Evolutionary conservation across 2,797 vertebrate species (phyloP).

Genomic region (Pampus argenteus): DNA sequence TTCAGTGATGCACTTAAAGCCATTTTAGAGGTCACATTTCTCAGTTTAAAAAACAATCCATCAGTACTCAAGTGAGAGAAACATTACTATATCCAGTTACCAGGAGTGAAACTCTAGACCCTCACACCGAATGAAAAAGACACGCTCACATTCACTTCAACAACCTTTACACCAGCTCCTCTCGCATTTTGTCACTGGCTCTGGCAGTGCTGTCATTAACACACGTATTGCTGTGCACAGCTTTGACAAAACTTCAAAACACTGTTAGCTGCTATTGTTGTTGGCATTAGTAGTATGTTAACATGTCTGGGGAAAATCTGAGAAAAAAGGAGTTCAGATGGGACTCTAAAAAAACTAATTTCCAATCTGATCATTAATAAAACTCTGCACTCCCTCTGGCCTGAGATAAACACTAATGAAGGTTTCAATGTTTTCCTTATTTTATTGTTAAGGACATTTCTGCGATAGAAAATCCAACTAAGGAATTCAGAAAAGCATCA

Average conservation of each 20-base stretch:
- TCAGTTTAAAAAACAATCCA: conserved; percentile 45
- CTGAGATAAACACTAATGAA: neutral
- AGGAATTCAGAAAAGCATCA: conserved; percentile 10
- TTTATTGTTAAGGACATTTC: neutral
- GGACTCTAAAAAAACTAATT: too few relatives aligned
- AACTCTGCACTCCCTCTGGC: neutral
- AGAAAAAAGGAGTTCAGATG: neutral
- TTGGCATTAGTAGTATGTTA: neutral
- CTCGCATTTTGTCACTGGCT: conserved; percentile 34
- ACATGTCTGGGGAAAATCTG: neutral
- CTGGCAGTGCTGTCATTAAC: conserved; percentile 41
- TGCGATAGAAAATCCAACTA: conserved; percentile 1
- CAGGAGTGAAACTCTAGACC: conserved; percentile 42
- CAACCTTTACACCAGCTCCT: conserved; percentile 27
- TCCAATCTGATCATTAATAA: neutral
- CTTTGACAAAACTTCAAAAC: conserved; percentile 27
- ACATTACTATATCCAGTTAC: conserved; percentile 57
- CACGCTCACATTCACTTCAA: conserved; percentile 31
- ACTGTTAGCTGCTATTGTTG: neutral
- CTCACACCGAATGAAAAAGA: conserved; percentile 43
- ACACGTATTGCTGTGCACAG: conserved; percentile 31
- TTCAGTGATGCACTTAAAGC: conserved; percentile 22
- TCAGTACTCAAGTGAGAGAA: conserved; percentile 50
- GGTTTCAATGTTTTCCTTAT: conserved; percentile 3
- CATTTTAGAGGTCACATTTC: conserved; percentile 36